A percentile compares a stretch with the other conserved stretches of the same genome.
Conservation (phyloP, 2,113 vertebrate genomes). For the Brachyhypopomus gauderio region DNA sequence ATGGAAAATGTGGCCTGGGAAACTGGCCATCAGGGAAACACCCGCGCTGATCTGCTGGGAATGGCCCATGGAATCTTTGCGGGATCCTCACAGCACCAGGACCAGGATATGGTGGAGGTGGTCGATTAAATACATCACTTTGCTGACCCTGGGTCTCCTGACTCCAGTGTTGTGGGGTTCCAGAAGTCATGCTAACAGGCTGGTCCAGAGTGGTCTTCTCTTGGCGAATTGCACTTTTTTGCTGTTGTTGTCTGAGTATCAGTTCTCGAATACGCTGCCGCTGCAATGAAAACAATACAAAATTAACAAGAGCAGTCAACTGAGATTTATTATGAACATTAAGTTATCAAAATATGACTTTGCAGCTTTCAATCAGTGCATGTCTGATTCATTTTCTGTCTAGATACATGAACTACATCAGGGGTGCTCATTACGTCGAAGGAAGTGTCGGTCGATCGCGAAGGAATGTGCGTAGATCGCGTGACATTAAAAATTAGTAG, state of each 20-base stretch:
- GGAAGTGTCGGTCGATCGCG: too few relatives aligned
- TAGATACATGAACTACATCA: too few relatives aligned
- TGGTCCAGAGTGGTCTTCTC: conserved; percentile 84
- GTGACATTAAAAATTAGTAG: too few relatives aligned
- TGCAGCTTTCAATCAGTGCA: too few relatives aligned
- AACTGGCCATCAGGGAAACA: conserved; percentile 85
- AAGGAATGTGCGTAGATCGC: too few relatives aligned
- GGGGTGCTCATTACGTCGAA: too few relatives aligned
- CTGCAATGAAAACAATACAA: conserved; percentile 67
- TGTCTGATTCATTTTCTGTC: too few relatives aligned
- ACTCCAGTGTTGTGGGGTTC: conserved; percentile 84
- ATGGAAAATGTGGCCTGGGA: conserved; percentile 77
- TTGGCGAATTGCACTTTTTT: conserved; percentile 87
- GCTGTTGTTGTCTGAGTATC: conserved; percentile 92
- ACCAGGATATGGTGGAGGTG: conserved; percentile 95
- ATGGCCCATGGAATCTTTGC: conserved; percentile 79
- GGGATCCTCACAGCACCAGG: conserved; percentile 82
- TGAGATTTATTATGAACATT: not conserved
- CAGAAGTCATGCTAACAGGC: conserved; percentile 64
- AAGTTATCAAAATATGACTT: not conserved
- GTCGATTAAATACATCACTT: conserved; percentile 82
- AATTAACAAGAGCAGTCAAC: not conserved
- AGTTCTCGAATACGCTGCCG: conserved; percentile 92
- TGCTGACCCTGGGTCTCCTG: conserved; percentile 80
- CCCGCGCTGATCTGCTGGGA: conserved; percentile 80